Evolutionary conservation across 2,113 vertebrate species (phyloP), one percentile per base, ranked within the genome.

Genomic region (Ciconia stormi): DNA sequence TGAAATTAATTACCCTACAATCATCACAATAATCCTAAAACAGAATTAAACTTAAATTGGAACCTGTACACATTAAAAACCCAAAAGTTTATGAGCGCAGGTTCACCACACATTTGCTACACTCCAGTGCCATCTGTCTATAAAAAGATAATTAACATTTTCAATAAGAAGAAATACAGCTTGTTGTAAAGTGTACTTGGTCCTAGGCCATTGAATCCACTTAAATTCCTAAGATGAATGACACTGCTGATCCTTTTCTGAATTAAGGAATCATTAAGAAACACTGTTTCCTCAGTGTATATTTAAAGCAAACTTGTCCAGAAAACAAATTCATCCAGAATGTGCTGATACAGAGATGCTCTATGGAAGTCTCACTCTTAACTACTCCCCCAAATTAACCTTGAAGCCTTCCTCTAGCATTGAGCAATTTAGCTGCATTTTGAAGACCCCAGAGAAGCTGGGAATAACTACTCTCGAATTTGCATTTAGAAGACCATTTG

Each of bases 101-200:
- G 52, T 89, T 97, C 70, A 83, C 70, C 11, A 52, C 3, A 10
- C 84, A 96, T 97, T 97, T 63, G 90, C 90, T 95, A 97, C 95
- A 89, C 87, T 97, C 94, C 96, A 94, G 85, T 97, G 93, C 94
- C 95, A 97, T 96, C 97, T 97, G 95, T 95, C 97, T 97, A 95
- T 94, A 96, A 95, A 89, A 97, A 92, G 81, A 92, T 91, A 96
- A 96, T 87, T 77, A 92, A 91, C 88, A 90, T 96, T 97, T 95
- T 83, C 90, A 78, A 21, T 40, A 81, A 56, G 62, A 95, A 90
- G 11, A 52, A 82, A 85, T 65, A 77, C 32, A 52, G 21, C 73
- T 58, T 62, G 7, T 78, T 71, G 26, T 44, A 44, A 65, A 91
- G 25, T 23, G 16, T 59, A 29, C 66, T 95, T 72, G 46, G 84